A percentile compares a stretch with the other conserved stretches of the same genome.
Conservation (phyloP, 2,113 vertebrate genomes). For the Poeciliopsis retropinna region DNA sequence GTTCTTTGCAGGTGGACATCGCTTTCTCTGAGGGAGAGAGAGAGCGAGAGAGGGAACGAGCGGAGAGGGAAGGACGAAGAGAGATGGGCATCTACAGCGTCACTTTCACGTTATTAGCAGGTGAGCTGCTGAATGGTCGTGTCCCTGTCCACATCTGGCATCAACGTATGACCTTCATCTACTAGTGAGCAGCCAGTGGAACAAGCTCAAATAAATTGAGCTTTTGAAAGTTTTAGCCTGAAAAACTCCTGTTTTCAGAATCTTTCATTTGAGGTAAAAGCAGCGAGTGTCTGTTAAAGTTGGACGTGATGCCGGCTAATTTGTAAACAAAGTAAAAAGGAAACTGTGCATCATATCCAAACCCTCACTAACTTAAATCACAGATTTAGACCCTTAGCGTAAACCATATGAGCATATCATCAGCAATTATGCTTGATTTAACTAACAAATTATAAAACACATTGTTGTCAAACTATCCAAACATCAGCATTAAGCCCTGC, state of each 20-base stretch:
- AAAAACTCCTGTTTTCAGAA: background rate
- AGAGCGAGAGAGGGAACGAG: slow-evolving; percentile 81
- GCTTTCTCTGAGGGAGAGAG: slow-evolving; percentile 86
- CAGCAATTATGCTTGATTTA: too few relatives aligned
- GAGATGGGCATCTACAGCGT: slow-evolving; percentile 89
- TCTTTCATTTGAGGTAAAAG: background rate
- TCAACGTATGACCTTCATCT: background rate
- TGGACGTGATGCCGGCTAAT: too few relatives aligned
- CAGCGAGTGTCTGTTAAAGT: too few relatives aligned
- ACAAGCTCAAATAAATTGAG: background rate
- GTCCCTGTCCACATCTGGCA: too few relatives aligned
- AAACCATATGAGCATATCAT: too few relatives aligned
- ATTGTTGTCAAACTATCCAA: too few relatives aligned
- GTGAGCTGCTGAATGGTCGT: slow-evolving; percentile 58
- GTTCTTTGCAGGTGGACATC: slow-evolving; percentile 83
- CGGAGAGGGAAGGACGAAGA: slow-evolving; percentile 79
- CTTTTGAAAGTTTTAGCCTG: background rate
- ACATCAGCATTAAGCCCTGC: too few relatives aligned
- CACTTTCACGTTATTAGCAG: slow-evolving; percentile 90
- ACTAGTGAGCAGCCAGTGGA: background rate
- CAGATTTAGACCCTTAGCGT: too few relatives aligned
- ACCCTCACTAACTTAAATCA: too few relatives aligned
- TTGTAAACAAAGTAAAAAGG: too few relatives aligned
- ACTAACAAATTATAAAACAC: too few relatives aligned
- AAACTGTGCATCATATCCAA: too few relatives aligned